Base-by-base conservation (phyloP, 2,113 vertebrate genomes). In the Erpornis zantholeuca region DNA sequence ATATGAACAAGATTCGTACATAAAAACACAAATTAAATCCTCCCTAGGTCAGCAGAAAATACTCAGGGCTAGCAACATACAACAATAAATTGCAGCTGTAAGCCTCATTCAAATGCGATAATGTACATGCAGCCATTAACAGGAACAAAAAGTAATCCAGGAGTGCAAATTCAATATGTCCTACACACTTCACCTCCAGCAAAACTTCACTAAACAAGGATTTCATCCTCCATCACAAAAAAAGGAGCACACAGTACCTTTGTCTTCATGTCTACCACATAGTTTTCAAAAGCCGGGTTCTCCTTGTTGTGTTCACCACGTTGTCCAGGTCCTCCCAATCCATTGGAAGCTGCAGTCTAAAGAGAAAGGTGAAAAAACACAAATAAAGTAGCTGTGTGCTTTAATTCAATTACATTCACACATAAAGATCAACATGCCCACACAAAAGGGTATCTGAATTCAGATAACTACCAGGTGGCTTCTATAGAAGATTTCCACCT, bases 261-360 rank as follows among this genome's bases (percentile, higher is more conserved):
- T 92, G 88, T 95, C 82, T 95, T 96, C 73, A 72, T 54, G 24
- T 97, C 96, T 84, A 86, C 92, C 71, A 66, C 81, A 70, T 92
- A 95, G 84, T 89, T 96, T 95, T 97, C 96, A 69, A 84, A 95
- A 94, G 49, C 71, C 6, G 52, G 73, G 45, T 97, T 98, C 47
- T 96, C 97, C 72, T 97, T 97, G 52, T 96, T 97, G 81, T 85
- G 81, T 52, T 98, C 97, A 80, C 40, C 83, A 77, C n/a, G 13
- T 47, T 95, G 87, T 90, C 31, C 50, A 57, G 92, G 95, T 89
- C 69, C 93, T 72, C 97, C 95, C 65, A 95, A 95, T 80, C 79
- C 97, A 95, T 53, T 97, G 70, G 90, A 98, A 96, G 83, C 97
- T 94, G 92, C 93, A 95, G 95, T 82, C 98, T 98, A 61, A 86